A percentile compares a stretch with the other conserved stretches of the same genome.
These are phyloP conservation scores for Collichthys lucidus DNA, from an alignment of 2,113 vertebrate species.

Conservation along the genomic window DNA sequence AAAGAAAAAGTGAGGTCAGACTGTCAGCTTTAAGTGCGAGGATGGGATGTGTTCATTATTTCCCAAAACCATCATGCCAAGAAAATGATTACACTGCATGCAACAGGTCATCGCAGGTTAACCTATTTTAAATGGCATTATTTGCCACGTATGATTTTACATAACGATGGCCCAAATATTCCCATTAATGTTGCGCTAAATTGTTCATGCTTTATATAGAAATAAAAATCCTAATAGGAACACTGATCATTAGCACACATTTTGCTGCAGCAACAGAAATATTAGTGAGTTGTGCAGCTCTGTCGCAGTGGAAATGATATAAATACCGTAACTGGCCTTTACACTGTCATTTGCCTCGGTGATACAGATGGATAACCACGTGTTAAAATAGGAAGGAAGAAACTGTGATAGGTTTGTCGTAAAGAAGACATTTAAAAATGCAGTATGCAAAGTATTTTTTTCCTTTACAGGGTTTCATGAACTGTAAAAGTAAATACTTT, in stretches of 20 bases:
- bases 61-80: neutral
- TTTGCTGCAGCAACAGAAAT: neutral
- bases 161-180: neutral
- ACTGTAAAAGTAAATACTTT: no score
- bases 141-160: no score
- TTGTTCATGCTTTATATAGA: neutral
- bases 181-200: neutral
- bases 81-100: conserved; percentile 7
- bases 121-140: no score
- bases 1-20: neutral
- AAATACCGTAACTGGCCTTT: neutral
- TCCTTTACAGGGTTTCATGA: no score
- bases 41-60: neutral
- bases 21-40: neutral
- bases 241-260: neutral
- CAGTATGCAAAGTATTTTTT: no score
- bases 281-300: neutral
- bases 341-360: neutral
- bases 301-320: neutral
- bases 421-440: neutral
- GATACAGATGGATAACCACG: neutral
- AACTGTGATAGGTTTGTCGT: neutral
- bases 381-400: neutral
- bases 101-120: conserved; percentile 14
- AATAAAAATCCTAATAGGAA: neutral